Percentiles rank a stretch among this genome's conserved stretches.
Evolutionary conservation across 2,888 invertebrate genomes (phyloP).

Genomic region (Fragum fragum): DNA sequence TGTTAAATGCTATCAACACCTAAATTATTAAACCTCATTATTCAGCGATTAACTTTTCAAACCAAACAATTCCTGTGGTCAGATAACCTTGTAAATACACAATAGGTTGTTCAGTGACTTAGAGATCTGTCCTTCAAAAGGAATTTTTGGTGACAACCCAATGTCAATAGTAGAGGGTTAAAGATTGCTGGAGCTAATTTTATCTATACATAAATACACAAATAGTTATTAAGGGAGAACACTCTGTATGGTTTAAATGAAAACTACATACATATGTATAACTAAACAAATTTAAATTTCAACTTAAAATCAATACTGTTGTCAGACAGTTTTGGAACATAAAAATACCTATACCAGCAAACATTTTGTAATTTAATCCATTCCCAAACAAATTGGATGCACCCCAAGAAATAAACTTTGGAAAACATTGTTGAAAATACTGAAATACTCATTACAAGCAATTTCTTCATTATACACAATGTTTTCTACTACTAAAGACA

Average conservation of each 20-base stretch:
- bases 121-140: not conserved
- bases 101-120: conserved; percentile 7
- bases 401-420: no score
- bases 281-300: no score
- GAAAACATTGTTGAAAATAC: no score
- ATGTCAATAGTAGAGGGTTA: conserved; percentile 18
- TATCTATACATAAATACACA: conserved; percentile 39
- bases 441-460: no score
- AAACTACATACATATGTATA: not conserved
- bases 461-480: no score
- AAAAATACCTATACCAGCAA: no score
- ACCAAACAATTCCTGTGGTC: conserved; percentile 12
- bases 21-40: conserved; percentile 15
- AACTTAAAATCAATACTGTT: no score
- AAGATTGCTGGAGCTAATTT: conserved; percentile 17
- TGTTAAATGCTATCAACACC: conserved; percentile 1
- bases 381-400: no score
- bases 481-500: no score
- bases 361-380: no score
- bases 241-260: conserved; percentile 23
- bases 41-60: conserved; percentile 26
- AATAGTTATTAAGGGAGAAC: conserved; percentile 44
- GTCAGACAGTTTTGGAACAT: no score
- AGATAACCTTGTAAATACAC: conserved; percentile 17
- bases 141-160: conserved; percentile 1